Base-by-base conservation (phyloP, 2,888 invertebrate species). In the Crossocerus cetratus region DNA sequence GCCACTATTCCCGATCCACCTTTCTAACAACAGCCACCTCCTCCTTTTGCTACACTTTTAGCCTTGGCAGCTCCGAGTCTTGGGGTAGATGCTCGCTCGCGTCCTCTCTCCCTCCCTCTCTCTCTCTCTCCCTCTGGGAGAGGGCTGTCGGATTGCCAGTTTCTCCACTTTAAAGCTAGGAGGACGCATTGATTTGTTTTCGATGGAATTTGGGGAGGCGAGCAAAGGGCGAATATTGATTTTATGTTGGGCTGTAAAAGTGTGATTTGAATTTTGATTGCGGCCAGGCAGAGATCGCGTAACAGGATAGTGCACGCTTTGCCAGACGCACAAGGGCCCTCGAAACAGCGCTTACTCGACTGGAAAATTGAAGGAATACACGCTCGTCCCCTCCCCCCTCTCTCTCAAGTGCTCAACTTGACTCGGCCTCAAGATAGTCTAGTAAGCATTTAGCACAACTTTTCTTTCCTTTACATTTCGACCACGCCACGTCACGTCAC, bases 251-350 rank as follows among this genome's bases (percentile, higher is more conserved):
- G 81, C 83, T 85, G 86, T 84, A 87, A 89, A 89, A 90, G 89
- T 90, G 90, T 89, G 89, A 90, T 90, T 90, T 89, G 90, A 90
- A 90, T 90, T 90, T 89, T 90, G 90, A 90, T 90, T 89, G 87
- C 86, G 84, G 85, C 76, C 82, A 78, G 82, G 81, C 84, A 86
- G 88, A 90, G 90, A 90, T 90, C 89, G 88, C 88, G 87, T 90
- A 90, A 90, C 88, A 88, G 90, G 90, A 90, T 90, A 90, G 90
- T 90, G 88, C 90, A 90, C 90, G 90, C 89, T 90, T 89, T 90
- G 88, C 88, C 89, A 86, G 86, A 82, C 86, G 80, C 86, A 88
- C 86, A 88, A 90, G 90, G 86, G 84, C 84, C 81, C 90, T 90
- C 85, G 83, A 87, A 86, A 83, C 79, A 76, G 76, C 85, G 90